Conservation (phyloP, 2,888 invertebrate genomes). For the Andrena minutula region DNA sequence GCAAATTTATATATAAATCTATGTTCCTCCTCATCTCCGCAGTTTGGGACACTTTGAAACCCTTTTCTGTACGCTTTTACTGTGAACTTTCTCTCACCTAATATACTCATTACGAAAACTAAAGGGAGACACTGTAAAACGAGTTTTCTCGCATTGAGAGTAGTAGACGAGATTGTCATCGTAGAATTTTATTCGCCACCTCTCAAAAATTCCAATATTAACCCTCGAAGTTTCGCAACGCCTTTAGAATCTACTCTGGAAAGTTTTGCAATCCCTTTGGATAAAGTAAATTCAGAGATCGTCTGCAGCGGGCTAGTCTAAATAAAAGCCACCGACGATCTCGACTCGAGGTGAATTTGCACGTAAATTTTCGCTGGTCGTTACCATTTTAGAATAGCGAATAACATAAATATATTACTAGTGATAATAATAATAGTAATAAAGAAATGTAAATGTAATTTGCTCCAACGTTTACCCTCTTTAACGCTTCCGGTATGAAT, state of each 20-base stretch:
- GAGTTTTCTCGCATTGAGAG: too few species aligned
- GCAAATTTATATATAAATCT: constrained; percentile 54
- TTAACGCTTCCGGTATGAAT: not conserved
- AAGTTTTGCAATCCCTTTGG: not conserved
- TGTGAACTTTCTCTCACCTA: not conserved
- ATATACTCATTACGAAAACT: constrained; percentile 5
- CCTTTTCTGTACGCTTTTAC: constrained; percentile 24
- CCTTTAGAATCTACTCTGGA: not conserved
- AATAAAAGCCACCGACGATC: constrained; percentile 6
- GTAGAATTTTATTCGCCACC: too few species aligned
- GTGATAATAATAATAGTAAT: constrained; percentile 36
- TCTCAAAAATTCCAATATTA: not conserved
- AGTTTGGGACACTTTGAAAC: constrained; percentile 59
- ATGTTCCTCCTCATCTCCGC: constrained; percentile 32
- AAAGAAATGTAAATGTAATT: constrained; percentile 44
- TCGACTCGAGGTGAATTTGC: constrained; percentile 5
- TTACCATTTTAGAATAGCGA: constrained; percentile 50
- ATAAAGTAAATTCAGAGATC: not conserved
- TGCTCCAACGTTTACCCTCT: not conserved
- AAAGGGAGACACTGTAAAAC: not conserved
- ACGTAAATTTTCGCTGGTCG: constrained; percentile 27
- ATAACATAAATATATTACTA: constrained; percentile 45
- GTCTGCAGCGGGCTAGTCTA: constrained; percentile 26
- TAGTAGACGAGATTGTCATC: too few species aligned
- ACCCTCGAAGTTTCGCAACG: too few species aligned